phyloP scores from a whole-genome alignment of 1,140 invertebrate species.

The Philopotamus ludificatus region DNA sequence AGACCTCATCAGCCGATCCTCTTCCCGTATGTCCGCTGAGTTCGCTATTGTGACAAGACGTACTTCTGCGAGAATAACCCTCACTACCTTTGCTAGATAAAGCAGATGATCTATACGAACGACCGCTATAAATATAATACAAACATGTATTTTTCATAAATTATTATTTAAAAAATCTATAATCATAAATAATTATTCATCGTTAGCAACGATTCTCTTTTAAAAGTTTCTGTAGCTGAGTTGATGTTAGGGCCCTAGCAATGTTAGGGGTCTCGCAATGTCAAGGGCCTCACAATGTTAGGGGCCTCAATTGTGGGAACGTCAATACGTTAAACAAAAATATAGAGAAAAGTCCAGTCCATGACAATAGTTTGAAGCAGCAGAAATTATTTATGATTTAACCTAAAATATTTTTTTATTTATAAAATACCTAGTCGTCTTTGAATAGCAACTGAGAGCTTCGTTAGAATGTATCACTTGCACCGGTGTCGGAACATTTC shows the following conservation, averaged over 20 bases:
- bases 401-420: neutral
- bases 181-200: neutral
- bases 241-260: too few species aligned
- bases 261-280: too few species aligned
- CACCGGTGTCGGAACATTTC: conserved; percentile 4
- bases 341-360: too few species aligned
- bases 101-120: conserved; percentile 36
- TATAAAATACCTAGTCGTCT: conserved; percentile 32
- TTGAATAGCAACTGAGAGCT: conserved; percentile 39
- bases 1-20: conserved; percentile 34
- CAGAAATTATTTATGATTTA: neutral
- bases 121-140: conserved; percentile 26
- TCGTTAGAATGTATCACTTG: conserved; percentile 32
- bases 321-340: too few species aligned
- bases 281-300: too few species aligned
- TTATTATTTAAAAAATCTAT: neutral
- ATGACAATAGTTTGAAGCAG: too few species aligned
- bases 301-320: too few species aligned
- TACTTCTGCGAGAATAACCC: conserved; percentile 31
- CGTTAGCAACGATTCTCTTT: too few species aligned
- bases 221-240: too few species aligned
- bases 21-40: conserved; percentile 19
- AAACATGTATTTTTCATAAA: conserved; percentile 13
- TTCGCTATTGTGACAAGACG: conserved; percentile 38
- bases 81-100: conserved; percentile 38